Evolutionary conservation across 2,888 invertebrate species (phyloP).

Genomic region (Drosophila imparisetae): DNA sequence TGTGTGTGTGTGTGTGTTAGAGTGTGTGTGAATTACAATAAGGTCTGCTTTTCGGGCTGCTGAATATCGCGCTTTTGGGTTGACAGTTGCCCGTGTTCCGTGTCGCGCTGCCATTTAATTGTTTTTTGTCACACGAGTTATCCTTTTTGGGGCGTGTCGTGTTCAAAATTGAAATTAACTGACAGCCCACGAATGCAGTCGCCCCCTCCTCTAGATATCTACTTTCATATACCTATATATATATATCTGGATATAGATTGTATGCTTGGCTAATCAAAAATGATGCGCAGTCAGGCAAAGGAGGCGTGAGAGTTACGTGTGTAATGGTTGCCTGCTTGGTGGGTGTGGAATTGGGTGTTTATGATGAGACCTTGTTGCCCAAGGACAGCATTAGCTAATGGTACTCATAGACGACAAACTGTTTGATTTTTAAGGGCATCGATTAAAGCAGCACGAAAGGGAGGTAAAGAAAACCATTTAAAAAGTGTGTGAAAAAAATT

Average conservation of each 20-base stretch:
- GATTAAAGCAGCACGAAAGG: not conserved
- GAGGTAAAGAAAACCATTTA: not conserved
- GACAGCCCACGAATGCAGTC: slow-evolving; percentile 49
- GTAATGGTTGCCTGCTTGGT: slow-evolving; percentile 3
- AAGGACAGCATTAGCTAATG: slow-evolving; percentile 13
- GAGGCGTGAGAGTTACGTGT: slow-evolving; percentile 21
- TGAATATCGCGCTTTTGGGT: slow-evolving; percentile 22
- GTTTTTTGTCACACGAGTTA: slow-evolving; percentile 80
- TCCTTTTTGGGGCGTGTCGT: slow-evolving; percentile 73
- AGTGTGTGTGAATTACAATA: slow-evolving; percentile 64
- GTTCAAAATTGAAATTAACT: slow-evolving; percentile 78
- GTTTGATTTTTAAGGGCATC: not conserved
- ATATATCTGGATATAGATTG: not conserved
- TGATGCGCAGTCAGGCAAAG: slow-evolving; percentile 33
- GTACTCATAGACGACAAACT: not conserved
- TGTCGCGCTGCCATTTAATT: slow-evolving; percentile 70
- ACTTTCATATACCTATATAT: not conserved
- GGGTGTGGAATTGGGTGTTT: slow-evolving; percentile 17
- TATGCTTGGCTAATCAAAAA: slow-evolving; percentile 53
- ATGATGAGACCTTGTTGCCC: slow-evolving; percentile 14
- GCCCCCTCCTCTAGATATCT: slow-evolving; percentile 14
- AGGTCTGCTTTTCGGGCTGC: slow-evolving; percentile 50
- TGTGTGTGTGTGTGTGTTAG: not conserved
- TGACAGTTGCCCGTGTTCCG: slow-evolving; percentile 36
- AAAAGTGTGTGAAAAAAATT: not conserved